Conservation (phyloP, 2,797 vertebrate genomes). For the Pangasius sanitwongsei region DNA sequence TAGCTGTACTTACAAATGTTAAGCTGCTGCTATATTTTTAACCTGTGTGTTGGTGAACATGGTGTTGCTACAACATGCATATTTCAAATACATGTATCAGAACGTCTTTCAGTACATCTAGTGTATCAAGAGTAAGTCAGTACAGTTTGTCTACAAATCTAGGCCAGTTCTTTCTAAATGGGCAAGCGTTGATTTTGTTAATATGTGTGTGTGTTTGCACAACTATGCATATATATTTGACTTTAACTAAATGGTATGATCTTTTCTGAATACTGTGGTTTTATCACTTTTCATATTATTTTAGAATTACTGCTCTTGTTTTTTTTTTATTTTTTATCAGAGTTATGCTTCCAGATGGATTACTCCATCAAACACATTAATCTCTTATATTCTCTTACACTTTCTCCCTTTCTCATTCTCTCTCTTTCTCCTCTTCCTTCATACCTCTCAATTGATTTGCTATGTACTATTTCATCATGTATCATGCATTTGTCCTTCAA, state of each 20-base stretch:
- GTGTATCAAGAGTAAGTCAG: not conserved
- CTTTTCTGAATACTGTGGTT: conserved; percentile 36
- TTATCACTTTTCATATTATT: conserved; percentile 38
- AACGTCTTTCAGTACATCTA: not conserved
- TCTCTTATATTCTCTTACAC: conserved; percentile 37
- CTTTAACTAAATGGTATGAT: not conserved
- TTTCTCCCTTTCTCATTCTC: conserved; percentile 23
- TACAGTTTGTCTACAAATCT: conserved; percentile 11
- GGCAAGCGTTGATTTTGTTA: not conserved
- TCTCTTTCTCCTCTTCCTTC: not conserved
- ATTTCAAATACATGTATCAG: not conserved
- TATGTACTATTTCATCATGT: not conserved
- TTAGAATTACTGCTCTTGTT: conserved; percentile 45
- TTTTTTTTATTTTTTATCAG: conserved; percentile 9
- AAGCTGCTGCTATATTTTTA: not conserved
- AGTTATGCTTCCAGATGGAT: conserved; percentile 37
- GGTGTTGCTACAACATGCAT: not conserved
- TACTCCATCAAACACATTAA: conserved; percentile 47
- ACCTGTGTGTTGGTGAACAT: not conserved
- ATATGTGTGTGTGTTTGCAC: conserved; percentile 1
- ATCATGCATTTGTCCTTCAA: not conserved
- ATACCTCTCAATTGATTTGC: conserved; percentile 14
- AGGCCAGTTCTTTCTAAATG: conserved; percentile 4
- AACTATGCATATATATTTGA: not conserved
- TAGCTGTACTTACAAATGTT: not conserved